These are phyloP conservation scores for Eueremaeus valkanovi DNA, from an alignment of 2,888 invertebrate genomes.

Conservation along the genomic window DNA sequence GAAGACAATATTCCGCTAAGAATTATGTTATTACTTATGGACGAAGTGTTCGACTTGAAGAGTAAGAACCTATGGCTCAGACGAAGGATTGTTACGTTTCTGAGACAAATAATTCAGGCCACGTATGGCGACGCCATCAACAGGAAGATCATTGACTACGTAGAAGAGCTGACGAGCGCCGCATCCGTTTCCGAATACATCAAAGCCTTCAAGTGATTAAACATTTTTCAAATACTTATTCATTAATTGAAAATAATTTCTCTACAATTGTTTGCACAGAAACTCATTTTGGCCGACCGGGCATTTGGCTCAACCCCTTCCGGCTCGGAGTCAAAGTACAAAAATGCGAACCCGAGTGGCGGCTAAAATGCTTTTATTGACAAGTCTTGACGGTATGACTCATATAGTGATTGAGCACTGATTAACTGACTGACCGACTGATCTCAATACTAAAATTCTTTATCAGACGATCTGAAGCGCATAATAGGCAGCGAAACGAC, in stretches of 20 bases:
- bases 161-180: conserved; percentile 78
- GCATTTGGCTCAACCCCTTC: conserved; percentile 55
- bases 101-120: conserved; percentile 71
- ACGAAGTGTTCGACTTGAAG: conserved; percentile 78
- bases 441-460: too few species aligned
- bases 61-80: conserved; percentile 76
- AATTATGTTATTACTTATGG: conserved; percentile 72
- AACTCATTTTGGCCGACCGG: conserved; percentile 61
- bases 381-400: conserved; percentile 55
- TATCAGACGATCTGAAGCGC: conserved; percentile 77
- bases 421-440: too few species aligned
- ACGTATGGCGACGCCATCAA: conserved; percentile 80
- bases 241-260: too few species aligned
- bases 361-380: conserved; percentile 77
- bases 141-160: conserved; percentile 79
- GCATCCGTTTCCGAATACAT: conserved; percentile 82
- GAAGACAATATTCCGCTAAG: conserved; percentile 74
- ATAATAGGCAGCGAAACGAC: conserved; percentile 85
- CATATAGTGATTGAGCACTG: too few species aligned
- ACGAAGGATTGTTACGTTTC: conserved; percentile 67
- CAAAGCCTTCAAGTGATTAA: conserved; percentile 64
- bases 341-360: conserved; percentile 75
- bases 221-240: too few species aligned
- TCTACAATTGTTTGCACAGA: conserved; percentile 49
- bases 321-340: conserved; percentile 58